Evolutionary conservation across 2,113 vertebrate species (phyloP), one percentile per base, ranked within the genome.

Genomic region (Columbina picui): DNA sequence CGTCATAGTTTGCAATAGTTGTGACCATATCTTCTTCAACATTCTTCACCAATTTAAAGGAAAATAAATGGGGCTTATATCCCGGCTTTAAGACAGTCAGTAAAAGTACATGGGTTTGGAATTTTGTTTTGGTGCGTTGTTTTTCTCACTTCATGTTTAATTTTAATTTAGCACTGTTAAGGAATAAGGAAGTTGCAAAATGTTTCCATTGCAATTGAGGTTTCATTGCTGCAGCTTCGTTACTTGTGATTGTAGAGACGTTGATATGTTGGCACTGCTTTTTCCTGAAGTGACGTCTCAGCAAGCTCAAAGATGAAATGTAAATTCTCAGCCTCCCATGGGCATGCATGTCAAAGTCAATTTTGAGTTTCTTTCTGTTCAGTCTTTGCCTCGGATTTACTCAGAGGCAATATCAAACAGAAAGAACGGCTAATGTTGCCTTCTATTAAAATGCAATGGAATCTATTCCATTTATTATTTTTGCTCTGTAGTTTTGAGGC

Each of bases 201-300:
- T 81, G 12, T 92, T 96, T 94, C 71, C 73, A 86, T 38, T 80
- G 88, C 82, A 86, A 52, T 70, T 70, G 90, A 94, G 73, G 56
- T 65, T 87, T 93, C 47, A 27, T 13, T 22, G 21, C 85, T 90
- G 67, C 30, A 82, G 59, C 67, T 87, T 94, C 11, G 2, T 77
- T 87, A 87, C 76, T 95, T 74, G 68, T 96, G 83, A 85, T 43
- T 90, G 43, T 43, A 60, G 56, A 86, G 87, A 95, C 6, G 3
- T 91, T 95, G 90, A 64, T 74, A 60, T 53, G 92, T 83, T 96
- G 79, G 78, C 85, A 76, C 84, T 94, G 78, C 85, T 95, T 95
- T 96, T 97, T 95, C n/a, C 83, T 97, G 34, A 94, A 91, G 90
- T 96, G 94, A 96, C 96, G 79, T 95, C 85, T 95, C 86, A 88